Base-by-base conservation (phyloP, 1,140 invertebrate species). In the Eumeta japonica region DNA sequence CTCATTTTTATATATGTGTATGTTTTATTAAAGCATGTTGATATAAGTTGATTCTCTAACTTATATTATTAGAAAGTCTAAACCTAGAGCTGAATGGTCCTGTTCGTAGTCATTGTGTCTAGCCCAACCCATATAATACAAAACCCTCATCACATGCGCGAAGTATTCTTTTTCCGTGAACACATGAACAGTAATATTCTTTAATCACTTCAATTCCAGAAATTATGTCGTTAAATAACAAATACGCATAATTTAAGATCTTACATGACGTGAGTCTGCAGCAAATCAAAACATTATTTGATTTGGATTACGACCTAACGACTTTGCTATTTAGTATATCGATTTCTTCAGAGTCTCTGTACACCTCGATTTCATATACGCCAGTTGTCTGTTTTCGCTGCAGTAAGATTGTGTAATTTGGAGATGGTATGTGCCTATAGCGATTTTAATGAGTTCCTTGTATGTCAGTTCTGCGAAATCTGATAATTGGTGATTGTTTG, bases 381-480 rank as follows among this genome's bases (percentile, higher is more conserved):
- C 39, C 44, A 27, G 43, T 45, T 43, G 34, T 34, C 37, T 36
- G 31, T 50, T 41, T 24, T 50, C 48, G 16, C 37, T 29, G 28
- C 42, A 43, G 17, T 53, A 50, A 13, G 43, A 50, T 13, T 43
- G 38, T n/a, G 43, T 45, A 7, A 48, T 20, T 34, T 41, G 47
- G 13, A 53, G 35, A 18, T 53, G 50, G 27, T 53, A 50, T 5
- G 19, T 31, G 3, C 48, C 45, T 27, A 53, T 31, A 12, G 45
- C 39, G 13, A 53, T 46, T 27, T 45, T 39, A 12, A 30, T 47
- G 27, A 50, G 29, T 14, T 50, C 48, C 28, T 45, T 37, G 30
- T 34, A 42, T 2, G 45, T 45, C 10, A 50, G 16, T 12, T 36
- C 28, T 31, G 45, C 37, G 28, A 50, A 50, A 33, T 46, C 41